Evolutionary conservation across 2,888 invertebrate genomes (phyloP), one percentile per base, ranked within the genome.

Genomic region (Thymelicus acteon): DNA sequence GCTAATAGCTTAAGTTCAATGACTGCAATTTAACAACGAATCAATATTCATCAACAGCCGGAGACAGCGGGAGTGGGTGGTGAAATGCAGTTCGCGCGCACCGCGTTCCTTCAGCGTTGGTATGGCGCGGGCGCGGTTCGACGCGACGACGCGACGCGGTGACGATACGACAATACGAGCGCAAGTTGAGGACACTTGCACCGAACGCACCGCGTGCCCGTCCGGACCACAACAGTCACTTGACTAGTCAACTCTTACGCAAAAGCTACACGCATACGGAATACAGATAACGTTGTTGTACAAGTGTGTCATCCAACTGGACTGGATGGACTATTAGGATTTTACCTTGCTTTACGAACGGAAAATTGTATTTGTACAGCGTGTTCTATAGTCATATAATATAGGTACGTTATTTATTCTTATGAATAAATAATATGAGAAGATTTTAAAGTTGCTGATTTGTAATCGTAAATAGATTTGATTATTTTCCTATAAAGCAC

Each of bases 41-140:
- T 71, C 60, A 71, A 71, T 71, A 71, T 71, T 65, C 71, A 71
- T 71, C 65, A 65, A 60, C 58, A 52, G 52, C 52, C 52, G 40
- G 60, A 71, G 65, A 58, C 60, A 71, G 49, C 54, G 37, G 52
- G 52, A 39, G 71, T 71, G 60, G 39, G 60, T 60, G 60, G 71
- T 71, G 71, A 71, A 71, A 71, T 52, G 65, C 71, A 65, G 58
- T 70, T 70, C 64, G 60, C 62, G 68, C 70, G 70, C 49, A 64
- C 64, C 15, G 49, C 70, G 70, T 70, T 63, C 69, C 58, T 69
- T 61, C 52, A 47, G 58, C 6, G 58, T 24, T 60, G 48, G 39
- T 12, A 13, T 40, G 15, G 63, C n/a, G n/a, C n/a, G n/a, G n/a
- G n/a, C n/a, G n/a, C 10, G 44, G 44, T 10, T 10, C 0, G 39